Percentiles rank a stretch among this genome's conserved stretches.
These are phyloP conservation scores for Chironomus striatipennis DNA, from an alignment of 1,140 invertebrate genomes.

Conservation along the genomic window DNA sequence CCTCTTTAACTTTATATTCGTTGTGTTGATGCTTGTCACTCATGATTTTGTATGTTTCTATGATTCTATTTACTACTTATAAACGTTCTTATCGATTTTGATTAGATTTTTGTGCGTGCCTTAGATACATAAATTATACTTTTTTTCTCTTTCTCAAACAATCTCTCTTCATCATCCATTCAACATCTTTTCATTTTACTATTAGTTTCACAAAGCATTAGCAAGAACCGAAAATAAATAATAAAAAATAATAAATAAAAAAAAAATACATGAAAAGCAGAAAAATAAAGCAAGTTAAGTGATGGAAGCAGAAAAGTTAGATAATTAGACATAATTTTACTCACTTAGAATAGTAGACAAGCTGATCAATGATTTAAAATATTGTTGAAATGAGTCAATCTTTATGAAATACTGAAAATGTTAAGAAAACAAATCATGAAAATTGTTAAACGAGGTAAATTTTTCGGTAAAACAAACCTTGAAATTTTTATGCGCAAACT, in stretches of 20 bases:
- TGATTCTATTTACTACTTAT: not conserved
- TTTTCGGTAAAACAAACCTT: no score
- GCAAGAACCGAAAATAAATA: not conserved
- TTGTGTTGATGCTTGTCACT: not conserved
- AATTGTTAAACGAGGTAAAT: no score
- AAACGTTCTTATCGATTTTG: not conserved
- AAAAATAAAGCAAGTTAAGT: no score
- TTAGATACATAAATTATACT: conserved; percentile 1
- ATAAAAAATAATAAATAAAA: not conserved
- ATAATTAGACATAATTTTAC: no score
- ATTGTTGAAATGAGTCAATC: no score
- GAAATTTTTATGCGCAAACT: no score
- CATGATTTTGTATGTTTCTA: not conserved
- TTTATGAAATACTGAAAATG: no score
- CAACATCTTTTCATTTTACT: not conserved
- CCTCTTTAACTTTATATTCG: not conserved
- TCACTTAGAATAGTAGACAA: no score
- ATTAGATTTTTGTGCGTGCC: not conserved
- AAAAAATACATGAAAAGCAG: no score
- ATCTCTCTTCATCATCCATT: not conserved
- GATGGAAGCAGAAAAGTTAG: no score
- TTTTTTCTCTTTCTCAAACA: not conserved
- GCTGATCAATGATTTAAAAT: no score
- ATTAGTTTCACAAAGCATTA: conserved; percentile 2
- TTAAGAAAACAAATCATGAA: no score